These are phyloP conservation scores for Luffia ferchaultella DNA, from an alignment of 2,888 invertebrate genomes.

Conservation along the genomic window DNA sequence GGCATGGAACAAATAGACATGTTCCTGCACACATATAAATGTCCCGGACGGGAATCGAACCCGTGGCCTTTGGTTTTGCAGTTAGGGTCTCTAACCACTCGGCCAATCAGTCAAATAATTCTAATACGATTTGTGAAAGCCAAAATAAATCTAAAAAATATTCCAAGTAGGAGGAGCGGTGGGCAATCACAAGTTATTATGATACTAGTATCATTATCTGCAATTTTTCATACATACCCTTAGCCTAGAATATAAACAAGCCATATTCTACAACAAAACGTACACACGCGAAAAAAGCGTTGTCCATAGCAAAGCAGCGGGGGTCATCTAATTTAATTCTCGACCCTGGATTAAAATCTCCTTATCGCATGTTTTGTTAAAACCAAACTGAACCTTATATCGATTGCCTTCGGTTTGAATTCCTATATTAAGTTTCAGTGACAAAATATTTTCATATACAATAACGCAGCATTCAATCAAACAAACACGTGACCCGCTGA, in stretches of 20 bases:
- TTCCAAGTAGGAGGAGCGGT: too few species aligned
- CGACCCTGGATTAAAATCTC: slow-evolving; percentile 29
- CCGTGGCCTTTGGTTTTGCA: too few species aligned
- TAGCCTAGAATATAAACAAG: neutral
- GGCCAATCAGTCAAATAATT: too few species aligned
- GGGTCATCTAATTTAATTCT: slow-evolving; percentile 55
- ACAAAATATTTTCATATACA: slow-evolving; percentile 21
- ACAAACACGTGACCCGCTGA: slow-evolving; percentile 37
- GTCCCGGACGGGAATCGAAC: too few species aligned
- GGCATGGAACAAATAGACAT: too few species aligned
- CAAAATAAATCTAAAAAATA: too few species aligned
- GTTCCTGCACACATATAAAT: too few species aligned
- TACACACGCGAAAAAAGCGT: neutral
- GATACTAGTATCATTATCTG: too few species aligned
- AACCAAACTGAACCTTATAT: neutral
- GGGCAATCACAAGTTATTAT: too few species aligned
- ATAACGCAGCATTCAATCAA: slow-evolving; percentile 48
- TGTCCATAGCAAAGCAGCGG: slow-evolving; percentile 43
- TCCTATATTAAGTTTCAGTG: slow-evolving; percentile 2
- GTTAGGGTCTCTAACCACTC: too few species aligned
- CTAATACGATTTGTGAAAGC: too few species aligned
- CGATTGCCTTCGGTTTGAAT: slow-evolving; percentile 9
- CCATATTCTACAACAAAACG: neutral
- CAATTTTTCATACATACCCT: neutral
- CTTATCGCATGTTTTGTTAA: neutral